Percentiles rank a stretch among this genome's conserved stretches.
Conservation (phyloP, 2,797 vertebrate species). For the Ctenochaetus hawaiiensis region DNA sequence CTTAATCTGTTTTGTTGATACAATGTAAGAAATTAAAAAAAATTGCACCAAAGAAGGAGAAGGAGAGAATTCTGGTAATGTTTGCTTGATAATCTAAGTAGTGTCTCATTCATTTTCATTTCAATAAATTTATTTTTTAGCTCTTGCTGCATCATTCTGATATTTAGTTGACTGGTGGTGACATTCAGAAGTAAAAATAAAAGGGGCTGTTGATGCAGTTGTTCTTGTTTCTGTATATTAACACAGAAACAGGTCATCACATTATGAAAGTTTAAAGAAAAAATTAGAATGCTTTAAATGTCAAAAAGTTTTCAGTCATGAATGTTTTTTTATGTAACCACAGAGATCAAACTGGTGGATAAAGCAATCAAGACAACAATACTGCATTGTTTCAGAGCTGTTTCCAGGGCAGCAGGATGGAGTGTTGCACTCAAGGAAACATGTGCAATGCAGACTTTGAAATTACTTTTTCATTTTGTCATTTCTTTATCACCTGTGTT, state of each 20-base stretch:
- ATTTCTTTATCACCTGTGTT: not conserved
- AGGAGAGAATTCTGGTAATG: not conserved
- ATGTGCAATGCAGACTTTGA: not conserved
- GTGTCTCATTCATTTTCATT: not conserved
- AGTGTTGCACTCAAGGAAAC: not conserved
- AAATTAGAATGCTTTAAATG: not conserved
- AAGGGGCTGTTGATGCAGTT: not conserved
- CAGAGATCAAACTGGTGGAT: constrained; percentile 1
- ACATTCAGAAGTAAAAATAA: constrained; percentile 5
- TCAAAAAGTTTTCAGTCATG: constrained; percentile 29
- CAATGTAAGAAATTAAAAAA: not conserved
- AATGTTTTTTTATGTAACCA: constrained; percentile 6
- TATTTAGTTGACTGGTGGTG: not conserved
- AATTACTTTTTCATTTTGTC: not conserved
- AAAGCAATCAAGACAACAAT: constrained; percentile 14
- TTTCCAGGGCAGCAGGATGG: no score
- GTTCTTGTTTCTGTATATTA: not conserved
- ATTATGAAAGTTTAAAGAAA: no score
- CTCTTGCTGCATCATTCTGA: not conserved
- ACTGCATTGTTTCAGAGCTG: constrained; percentile 17
- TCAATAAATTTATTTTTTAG: not conserved
- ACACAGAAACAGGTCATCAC: no score
- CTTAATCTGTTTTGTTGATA: not conserved
- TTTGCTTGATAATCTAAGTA: not conserved
- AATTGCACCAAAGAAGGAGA: no score